Evolutionary conservation across 2,888 invertebrate species (phyloP).

Genomic region (Nephrotoma guestfalica): DNA sequence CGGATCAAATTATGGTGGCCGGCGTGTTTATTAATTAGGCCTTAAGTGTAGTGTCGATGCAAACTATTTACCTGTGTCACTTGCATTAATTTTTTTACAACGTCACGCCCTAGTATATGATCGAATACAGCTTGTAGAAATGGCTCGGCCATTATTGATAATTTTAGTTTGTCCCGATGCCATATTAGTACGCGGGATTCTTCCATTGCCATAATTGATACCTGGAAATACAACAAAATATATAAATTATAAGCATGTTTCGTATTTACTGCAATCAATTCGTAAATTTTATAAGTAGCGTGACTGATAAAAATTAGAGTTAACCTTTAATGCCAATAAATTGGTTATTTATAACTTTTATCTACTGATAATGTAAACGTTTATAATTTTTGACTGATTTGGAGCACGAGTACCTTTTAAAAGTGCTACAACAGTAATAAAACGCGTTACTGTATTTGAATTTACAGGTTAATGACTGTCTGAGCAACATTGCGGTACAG

Average conservation of each 20-base stretch:
- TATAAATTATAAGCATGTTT: neutral
- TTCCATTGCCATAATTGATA: conserved; percentile 76
- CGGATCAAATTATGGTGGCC: neutral
- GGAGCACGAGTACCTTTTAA: neutral
- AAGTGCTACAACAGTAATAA: no score
- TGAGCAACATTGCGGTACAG: no score
- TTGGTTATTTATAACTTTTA: neutral
- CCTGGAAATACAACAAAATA: conserved; percentile 35
- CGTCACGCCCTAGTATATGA: conserved; percentile 71
- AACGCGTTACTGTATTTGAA: no score
- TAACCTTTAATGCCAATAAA: neutral
- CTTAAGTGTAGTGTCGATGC: neutral
- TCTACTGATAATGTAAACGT: neutral
- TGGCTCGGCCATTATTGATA: conserved; percentile 67
- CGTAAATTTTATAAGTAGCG: neutral
- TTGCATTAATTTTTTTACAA: conserved; percentile 77
- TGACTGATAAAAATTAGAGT: neutral
- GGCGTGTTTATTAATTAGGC: neutral
- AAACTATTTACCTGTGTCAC: conserved; percentile 35
- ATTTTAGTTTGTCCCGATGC: conserved; percentile 73
- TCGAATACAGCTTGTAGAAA: conserved; percentile 77
- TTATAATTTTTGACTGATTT: neutral
- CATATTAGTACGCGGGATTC: conserved; percentile 69
- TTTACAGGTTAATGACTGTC: no score
- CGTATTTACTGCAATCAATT: neutral